phyloP scores from a whole-genome alignment of 1,140 invertebrate species.

The Liolophura sinensis region DNA sequence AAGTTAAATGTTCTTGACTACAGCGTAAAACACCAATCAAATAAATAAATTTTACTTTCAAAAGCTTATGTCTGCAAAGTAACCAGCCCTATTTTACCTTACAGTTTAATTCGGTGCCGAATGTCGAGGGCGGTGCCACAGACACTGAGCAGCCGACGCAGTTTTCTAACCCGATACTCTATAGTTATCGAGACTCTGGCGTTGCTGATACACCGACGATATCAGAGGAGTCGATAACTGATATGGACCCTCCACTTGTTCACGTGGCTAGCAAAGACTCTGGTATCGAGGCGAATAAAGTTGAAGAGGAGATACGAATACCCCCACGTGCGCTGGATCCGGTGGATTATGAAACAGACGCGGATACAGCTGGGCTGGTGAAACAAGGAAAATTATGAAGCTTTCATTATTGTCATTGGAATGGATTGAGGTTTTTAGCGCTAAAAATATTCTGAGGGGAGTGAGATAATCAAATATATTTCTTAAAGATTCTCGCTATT shows the following conservation, averaged over 20 bases:
- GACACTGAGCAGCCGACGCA: background rate
- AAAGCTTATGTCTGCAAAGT: no score
- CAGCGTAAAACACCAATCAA: no score
- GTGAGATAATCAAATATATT: no score
- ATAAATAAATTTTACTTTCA: no score
- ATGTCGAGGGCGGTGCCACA: background rate
- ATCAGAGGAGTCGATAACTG: conserved; percentile 17
- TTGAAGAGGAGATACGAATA: conserved; percentile 10
- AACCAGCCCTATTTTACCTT: no score
- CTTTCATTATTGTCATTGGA: no score
- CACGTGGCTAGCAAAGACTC: background rate
- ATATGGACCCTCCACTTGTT: conserved; percentile 3
- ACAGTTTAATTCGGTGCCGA: background rate
- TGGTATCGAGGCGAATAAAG: conserved; percentile 6
- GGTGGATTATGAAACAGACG: conserved; percentile 17
- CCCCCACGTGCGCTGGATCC: conserved; percentile 17
- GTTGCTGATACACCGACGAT: no score
- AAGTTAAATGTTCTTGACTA: no score
- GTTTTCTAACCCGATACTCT: background rate
- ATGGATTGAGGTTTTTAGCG: no score
- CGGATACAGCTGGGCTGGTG: conserved; percentile 23
- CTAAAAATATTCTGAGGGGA: no score
- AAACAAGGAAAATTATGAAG: conserved; percentile 16
- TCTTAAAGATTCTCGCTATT: no score
- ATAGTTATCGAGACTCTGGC: no score